Base-by-base conservation (phyloP, 53 echinoderm and acorn worm genomes). In the Crossaster papposus region DNA sequence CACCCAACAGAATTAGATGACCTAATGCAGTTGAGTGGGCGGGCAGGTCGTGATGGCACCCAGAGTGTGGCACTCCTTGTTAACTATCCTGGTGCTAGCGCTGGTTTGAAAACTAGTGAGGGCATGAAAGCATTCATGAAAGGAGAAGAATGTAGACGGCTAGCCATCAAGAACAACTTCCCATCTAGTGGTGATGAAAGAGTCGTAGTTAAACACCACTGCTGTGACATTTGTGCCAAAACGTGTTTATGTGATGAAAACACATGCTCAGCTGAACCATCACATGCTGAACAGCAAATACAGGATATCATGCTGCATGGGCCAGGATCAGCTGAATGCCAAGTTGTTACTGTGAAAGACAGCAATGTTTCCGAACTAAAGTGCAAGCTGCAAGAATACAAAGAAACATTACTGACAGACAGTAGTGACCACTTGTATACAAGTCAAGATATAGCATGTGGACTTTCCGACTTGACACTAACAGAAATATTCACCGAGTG, bases 11-110 rank as follows among this genome's bases (percentile, higher is more conserved):
- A 80, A 9, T 36, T 90, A 31, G 82, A 91, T 80, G 91, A 87
- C 54, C 54, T 77, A 24, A 78, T 91, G 68, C 91, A 91, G 51
- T 37, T 87, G 64, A 76, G 78, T 28, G 87, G 91, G 10, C 70
- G 91, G 36, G 76, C 62, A 65, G 87, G 87, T 18, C 71, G 91
- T 1, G 91, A 91, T 85, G 72, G 79, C 63, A 79, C 2, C 23
- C 76, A 50, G 11, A 91, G 91, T 50, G 65, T 70, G 2, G 72
- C 88, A 4, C 2, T 81, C 29, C 14, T 64, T 22, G 3, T 91
- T 10, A 30, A 38, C 18, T 92, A 82, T 72, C 86, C 90, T 23
- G 77, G 83, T 44, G 73, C 26, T 23, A 44, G 37, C 26, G 34
- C 55, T 73, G 75, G 74, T 11, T 34, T 38, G n/a, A 37, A 64